Evolutionary conservation across 2,797 vertebrate genomes (phyloP).

Genomic region (Eospalax fontanierii): DNA sequence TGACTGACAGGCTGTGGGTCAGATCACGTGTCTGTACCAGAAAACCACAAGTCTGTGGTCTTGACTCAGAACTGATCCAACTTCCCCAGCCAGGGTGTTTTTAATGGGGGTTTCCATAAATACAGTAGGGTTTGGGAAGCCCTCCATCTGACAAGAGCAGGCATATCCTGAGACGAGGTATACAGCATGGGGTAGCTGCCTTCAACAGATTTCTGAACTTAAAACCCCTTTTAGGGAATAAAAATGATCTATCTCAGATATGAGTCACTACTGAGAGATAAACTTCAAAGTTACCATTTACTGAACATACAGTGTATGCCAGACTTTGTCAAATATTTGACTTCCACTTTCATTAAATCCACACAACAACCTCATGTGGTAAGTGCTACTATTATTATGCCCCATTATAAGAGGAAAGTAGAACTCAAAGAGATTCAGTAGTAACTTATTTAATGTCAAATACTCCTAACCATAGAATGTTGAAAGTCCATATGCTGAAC

Average conservation of each 20-base stretch:
- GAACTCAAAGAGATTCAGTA: constrained; percentile 9
- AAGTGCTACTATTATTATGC: constrained; percentile 45
- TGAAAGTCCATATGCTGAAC: constrained; percentile 33
- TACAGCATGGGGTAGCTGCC: background rate
- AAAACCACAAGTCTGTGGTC: constrained; percentile 72
- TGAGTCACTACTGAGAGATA: constrained; percentile 60
- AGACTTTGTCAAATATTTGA: constrained; percentile 57
- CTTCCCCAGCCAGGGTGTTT: constrained; percentile 71
- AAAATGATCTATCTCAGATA: constrained; percentile 60
- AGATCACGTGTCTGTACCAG: constrained; percentile 57
- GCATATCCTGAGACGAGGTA: constrained; percentile 27
- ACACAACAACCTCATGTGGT: constrained; percentile 12
- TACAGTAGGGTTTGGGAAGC: constrained; percentile 34
- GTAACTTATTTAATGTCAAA: constrained; percentile 41
- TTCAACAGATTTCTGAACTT: constrained; percentile 69
- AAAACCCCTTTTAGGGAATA: constrained; percentile 56
- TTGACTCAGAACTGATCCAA: constrained; percentile 82
- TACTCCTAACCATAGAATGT: constrained; percentile 21
- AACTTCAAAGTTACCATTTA: constrained; percentile 63
- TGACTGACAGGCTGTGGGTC: constrained; percentile 1
- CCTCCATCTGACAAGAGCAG: constrained; percentile 52
- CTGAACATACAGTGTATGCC: constrained; percentile 44
- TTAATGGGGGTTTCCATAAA: constrained; percentile 57
- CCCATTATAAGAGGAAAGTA: constrained; percentile 34
- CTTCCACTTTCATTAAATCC: constrained; percentile 70